These are phyloP conservation scores for Sinocyclocheilus grahami DNA, from an alignment of 2,113 vertebrate species.

Conservation along the genomic window DNA sequence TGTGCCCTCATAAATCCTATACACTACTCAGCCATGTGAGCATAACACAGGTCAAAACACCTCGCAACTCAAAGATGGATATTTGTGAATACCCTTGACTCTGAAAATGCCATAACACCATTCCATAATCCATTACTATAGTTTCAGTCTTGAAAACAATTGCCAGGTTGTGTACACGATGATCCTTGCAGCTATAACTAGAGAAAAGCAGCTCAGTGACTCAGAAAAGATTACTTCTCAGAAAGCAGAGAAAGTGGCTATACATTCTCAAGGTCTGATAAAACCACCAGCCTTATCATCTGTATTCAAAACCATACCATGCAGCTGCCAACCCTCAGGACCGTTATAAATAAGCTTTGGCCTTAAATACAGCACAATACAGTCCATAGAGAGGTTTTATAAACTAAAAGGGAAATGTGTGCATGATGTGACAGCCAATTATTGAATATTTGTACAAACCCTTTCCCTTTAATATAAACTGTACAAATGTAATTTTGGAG, in stretches of 20 bases:
- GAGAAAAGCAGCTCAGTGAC: neutral
- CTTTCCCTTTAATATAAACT: neutral
- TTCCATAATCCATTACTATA: neutral
- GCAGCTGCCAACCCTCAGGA: neutral
- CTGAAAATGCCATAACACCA: neutral
- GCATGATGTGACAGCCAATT: neutral
- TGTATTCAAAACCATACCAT: neutral
- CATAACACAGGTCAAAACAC: neutral
- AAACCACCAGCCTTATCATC: neutral
- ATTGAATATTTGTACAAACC: neutral
- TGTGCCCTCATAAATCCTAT: neutral
- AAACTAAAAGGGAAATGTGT: neutral
- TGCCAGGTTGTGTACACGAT: neutral
- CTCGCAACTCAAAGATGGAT: neutral
- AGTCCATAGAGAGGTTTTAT: constrained; percentile 1
- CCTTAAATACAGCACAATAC: neutral
- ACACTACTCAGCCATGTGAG: neutral
- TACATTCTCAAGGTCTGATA: neutral
- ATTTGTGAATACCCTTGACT: neutral
- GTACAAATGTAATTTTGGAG: neutral
- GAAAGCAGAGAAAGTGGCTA: neutral
- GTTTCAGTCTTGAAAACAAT: neutral
- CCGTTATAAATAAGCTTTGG: neutral
- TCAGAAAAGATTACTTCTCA: constrained; percentile 56
- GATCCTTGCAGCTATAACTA: neutral